Conservation (phyloP, 2,113 vertebrate genomes). For the Pteruthius melanotis region DNA sequence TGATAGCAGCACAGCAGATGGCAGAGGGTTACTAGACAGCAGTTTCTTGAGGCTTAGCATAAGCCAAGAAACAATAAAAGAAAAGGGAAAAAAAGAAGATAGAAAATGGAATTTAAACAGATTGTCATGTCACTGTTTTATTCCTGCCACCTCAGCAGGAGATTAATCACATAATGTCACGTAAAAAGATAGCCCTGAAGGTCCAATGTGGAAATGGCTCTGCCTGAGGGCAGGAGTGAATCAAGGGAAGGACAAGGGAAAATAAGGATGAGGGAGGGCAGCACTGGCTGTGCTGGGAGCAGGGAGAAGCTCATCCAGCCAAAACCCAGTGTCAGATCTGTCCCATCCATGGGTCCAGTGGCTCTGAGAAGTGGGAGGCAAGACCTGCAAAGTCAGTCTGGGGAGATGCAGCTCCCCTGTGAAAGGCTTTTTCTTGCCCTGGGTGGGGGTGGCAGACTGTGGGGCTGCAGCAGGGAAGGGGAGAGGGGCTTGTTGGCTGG, state of each 20-base stretch:
- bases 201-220: background rate
- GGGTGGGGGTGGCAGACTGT: background rate
- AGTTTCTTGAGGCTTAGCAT: constrained; percentile 32
- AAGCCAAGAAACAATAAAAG: constrained; percentile 49
- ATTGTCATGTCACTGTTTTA: background rate
- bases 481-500: background rate
- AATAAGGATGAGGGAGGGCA: background rate
- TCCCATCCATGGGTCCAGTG: fast-evolving
- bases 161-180: background rate
- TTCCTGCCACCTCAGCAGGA: constrained; percentile 28
- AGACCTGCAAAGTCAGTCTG: background rate
- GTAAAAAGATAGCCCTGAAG: background rate
- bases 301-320: background rate
- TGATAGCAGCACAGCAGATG: background rate
- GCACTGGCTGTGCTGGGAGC: background rate
- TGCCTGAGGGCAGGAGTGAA: background rate
- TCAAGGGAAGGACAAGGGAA: background rate
- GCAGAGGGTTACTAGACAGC: constrained; percentile 40
- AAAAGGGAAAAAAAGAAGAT: background rate
- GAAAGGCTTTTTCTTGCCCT: background rate
- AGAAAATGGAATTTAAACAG: constrained; percentile 19
- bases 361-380: background rate
- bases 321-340: background rate
- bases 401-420: background rate
- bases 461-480: background rate